Evolutionary conservation across 2,797 vertebrate genomes (phyloP).

Genomic region (Gouania willdenowi): DNA sequence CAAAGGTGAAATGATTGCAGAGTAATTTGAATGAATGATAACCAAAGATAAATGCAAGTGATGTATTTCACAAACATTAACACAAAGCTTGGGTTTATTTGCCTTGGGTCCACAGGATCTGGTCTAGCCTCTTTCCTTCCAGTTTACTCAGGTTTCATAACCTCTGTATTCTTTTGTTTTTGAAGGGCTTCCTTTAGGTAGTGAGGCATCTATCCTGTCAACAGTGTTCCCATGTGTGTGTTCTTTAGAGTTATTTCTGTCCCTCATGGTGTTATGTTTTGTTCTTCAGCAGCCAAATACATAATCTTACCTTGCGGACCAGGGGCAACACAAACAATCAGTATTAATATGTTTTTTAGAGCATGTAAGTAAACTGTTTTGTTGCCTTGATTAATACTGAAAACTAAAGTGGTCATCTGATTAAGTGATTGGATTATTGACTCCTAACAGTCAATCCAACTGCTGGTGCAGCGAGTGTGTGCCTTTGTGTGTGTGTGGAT

Average conservation of each 20-base stretch:
- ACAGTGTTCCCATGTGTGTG: constrained; percentile 27
- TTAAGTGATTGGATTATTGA: constrained; percentile 13
- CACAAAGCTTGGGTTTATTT: too few relatives aligned
- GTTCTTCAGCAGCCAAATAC: constrained; percentile 64
- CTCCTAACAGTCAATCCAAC: constrained; percentile 45
- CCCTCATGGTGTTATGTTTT: constrained; percentile 60
- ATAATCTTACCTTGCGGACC: constrained; percentile 31
- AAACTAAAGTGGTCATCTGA: not conserved
- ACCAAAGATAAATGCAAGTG: too few relatives aligned
- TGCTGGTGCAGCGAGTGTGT: constrained; percentile 34
- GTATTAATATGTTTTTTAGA: constrained; percentile 48
- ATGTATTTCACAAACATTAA: too few relatives aligned
- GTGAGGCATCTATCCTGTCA: constrained; percentile 25
- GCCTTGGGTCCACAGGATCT: constrained; percentile 10
- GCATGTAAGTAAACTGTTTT: constrained; percentile 20
- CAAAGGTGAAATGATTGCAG: too few relatives aligned
- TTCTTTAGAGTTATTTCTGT: constrained; percentile 51
- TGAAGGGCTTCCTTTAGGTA: constrained; percentile 40
- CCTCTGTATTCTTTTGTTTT: too few relatives aligned
- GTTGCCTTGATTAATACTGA: constrained; percentile 27
- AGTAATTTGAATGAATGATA: too few relatives aligned
- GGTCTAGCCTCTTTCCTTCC: too few relatives aligned
- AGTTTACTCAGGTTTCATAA: too few relatives aligned
- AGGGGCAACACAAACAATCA: constrained; percentile 20
- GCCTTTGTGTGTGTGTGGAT: constrained; percentile 21